These are phyloP conservation scores for Hypsopygia costalis DNA, from an alignment of 2,888 invertebrate genomes.

Conservation along the genomic window DNA sequence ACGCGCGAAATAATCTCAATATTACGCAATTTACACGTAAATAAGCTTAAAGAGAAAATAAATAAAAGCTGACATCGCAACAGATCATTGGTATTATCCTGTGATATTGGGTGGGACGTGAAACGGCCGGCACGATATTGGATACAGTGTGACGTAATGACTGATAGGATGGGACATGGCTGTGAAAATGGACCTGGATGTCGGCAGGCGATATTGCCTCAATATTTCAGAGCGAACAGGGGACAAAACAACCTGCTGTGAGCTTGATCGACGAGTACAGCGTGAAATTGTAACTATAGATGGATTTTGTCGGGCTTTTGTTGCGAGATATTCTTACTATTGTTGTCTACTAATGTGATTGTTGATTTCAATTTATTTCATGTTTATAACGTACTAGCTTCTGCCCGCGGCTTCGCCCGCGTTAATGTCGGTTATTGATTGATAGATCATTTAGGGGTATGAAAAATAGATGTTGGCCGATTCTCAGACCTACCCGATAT, in stretches of 20 bases:
- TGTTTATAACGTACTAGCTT: too few relatives aligned
- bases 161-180: conserved; percentile 47
- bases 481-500: too few relatives aligned
- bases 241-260: conserved; percentile 10
- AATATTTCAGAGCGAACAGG: conserved; percentile 16
- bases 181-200: conserved; percentile 48
- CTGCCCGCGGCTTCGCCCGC: too few relatives aligned
- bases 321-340: too few relatives aligned
- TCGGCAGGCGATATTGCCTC: conserved; percentile 40
- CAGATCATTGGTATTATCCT: conserved; percentile 33
- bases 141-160: conserved; percentile 52
- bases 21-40: neutral
- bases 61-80: conserved; percentile 30
- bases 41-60: conserved; percentile 29
- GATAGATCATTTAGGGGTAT: too few relatives aligned
- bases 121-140: conserved; percentile 8
- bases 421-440: too few relatives aligned
- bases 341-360: too few relatives aligned
- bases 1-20: too few relatives aligned
- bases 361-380: too few relatives aligned
- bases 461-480: too few relatives aligned
- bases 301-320: neutral
- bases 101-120: neutral
- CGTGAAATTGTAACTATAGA: neutral
- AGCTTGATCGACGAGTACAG: conserved; percentile 11